Evolutionary conservation across 2,113 vertebrate genomes (phyloP).

Genomic region (Mixornis gularis): DNA sequence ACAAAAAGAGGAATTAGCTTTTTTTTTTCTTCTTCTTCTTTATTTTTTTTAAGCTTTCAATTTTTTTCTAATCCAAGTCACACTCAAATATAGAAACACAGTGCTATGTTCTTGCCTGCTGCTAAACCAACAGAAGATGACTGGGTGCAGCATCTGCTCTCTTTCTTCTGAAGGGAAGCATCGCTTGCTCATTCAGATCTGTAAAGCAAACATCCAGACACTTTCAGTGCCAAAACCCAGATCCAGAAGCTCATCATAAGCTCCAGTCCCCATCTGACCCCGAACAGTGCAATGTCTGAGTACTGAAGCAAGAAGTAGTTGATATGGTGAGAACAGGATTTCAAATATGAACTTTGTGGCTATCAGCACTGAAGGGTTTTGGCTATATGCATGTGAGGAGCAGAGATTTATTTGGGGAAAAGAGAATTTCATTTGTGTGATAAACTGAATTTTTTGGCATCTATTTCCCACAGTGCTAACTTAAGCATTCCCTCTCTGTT

Average conservation of each 20-base stretch:
- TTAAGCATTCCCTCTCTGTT: background rate
- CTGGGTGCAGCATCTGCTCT: background rate
- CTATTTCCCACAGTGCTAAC: slow-evolving; percentile 15
- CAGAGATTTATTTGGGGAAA: background rate
- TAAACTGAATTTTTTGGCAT: slow-evolving; percentile 18
- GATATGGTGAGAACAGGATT: background rate
- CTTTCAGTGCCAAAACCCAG: background rate
- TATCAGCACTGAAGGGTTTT: background rate
- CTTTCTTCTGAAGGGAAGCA: background rate
- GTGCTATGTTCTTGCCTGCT: background rate
- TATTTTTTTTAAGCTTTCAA: background rate
- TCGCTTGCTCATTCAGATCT: background rate
- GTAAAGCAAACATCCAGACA: background rate
- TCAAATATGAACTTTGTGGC: background rate
- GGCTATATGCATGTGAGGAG: background rate
- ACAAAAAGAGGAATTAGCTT: background rate
- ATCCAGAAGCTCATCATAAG: background rate
- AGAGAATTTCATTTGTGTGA: background rate
- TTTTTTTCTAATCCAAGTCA: background rate
- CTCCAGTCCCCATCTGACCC: background rate
- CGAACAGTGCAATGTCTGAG: background rate
- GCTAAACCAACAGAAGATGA: background rate
- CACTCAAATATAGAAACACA: background rate
- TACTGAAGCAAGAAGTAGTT: background rate
- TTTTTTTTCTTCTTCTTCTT: background rate